Conservation (phyloP, 1,140 invertebrate species). For the Drosophila sucinea region DNA sequence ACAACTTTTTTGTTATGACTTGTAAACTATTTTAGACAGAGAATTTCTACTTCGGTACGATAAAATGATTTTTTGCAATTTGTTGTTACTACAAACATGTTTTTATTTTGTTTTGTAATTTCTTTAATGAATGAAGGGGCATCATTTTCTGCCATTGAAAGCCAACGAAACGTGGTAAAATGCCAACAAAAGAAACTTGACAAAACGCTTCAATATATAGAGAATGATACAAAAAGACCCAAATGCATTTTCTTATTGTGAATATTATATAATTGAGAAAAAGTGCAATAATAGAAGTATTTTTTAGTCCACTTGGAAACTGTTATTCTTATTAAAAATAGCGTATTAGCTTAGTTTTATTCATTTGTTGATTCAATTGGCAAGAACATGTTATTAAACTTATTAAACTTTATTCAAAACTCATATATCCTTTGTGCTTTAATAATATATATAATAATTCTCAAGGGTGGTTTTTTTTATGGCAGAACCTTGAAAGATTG, state of each 20-base stretch:
- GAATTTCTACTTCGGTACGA: not conserved
- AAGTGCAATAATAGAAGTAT: not conserved
- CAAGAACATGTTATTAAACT: no score
- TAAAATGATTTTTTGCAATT: conserved; percentile 19
- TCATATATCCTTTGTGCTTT: no score
- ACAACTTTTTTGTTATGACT: no score
- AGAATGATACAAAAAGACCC: not conserved
- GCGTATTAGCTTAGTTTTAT: no score
- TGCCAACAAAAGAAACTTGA: not conserved
- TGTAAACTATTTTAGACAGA: not conserved
- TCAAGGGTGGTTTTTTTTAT: no score
- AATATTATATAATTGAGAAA: not conserved
- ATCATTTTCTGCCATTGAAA: conserved; percentile 29
- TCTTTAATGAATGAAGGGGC: conserved; percentile 25
- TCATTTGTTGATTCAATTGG: no score
- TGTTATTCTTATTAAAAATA: no score
- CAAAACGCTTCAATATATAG: not conserved
- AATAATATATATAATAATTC: no score
- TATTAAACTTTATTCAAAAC: no score
- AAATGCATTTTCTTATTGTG: conserved; percentile 15
- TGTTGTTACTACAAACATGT: conserved; percentile 34
- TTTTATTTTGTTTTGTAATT: conserved; percentile 30
- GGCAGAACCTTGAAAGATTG: no score
- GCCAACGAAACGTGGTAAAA: conserved; percentile 23
- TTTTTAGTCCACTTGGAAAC: not conserved